Evolutionary conservation across 2,113 vertebrate genomes (phyloP), one percentile per base, ranked within the genome.

Genomic region (Rafetus swinhoei): DNA sequence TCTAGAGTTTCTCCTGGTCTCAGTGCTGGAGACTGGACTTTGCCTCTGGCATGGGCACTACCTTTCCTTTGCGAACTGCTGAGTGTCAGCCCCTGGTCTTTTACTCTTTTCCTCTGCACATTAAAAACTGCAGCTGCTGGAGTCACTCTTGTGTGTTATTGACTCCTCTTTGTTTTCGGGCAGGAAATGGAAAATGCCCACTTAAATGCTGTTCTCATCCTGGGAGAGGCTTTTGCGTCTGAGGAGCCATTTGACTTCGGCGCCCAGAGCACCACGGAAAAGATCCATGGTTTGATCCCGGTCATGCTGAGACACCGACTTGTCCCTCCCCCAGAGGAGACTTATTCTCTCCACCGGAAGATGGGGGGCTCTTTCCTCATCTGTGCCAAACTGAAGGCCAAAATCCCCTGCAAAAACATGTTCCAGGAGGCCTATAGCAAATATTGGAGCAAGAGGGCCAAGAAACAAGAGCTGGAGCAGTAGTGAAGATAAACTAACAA

Each of bases 281-380:
- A 99, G 95, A 99, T 99, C 98, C 99, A 99, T 88, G 98, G 98
- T 96, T 98, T 99, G 92, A 99, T 99, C 85, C 99, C 99, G 0
- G 90, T 99, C 94, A 99, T 99, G 99, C 98, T 99, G 92, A 99
- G 98, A 95, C 99, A 99, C 87, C 98, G 99, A 7, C 99, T 99
- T 4, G 81, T 99, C 24, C 99, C 99, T 3, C 99, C 99, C 0
- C 99, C 99, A 0, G 99, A 99, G 97, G 99, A 99, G 97, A 99
- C 99, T 27, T 99, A 99, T 95, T 99, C 99, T 1, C 98, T 99
- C 59, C 99, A 99, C 97, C 98, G 99, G 55, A 99, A 99, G 97
- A 99, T 99, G 99, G 99, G 99, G 0, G 99, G 99, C 85, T 99
- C 99, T 9, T 99, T 99, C 97, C 99, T 99, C 69, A 99, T 99